Evolutionary conservation across 2,888 invertebrate species (phyloP).

Genomic region (Cenopis cana): DNA sequence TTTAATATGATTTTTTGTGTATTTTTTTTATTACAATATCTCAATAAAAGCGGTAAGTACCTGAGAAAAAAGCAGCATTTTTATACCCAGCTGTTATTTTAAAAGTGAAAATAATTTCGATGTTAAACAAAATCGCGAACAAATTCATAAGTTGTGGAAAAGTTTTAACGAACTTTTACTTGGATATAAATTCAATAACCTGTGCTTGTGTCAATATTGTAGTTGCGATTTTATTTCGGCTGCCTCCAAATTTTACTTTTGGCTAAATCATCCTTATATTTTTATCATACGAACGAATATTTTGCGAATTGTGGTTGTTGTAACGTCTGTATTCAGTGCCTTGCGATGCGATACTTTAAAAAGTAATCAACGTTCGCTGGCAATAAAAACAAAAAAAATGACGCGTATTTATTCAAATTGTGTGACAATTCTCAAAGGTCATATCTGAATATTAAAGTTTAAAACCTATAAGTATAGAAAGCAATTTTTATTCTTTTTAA

Average conservation of each 20-base stretch:
- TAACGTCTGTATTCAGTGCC: not conserved
- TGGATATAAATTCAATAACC: constrained; percentile 53
- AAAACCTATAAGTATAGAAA: too few species aligned
- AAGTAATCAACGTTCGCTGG: not conserved
- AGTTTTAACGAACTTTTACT: constrained; percentile 72
- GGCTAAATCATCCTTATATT: not conserved
- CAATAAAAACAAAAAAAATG: too few species aligned
- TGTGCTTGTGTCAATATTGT: constrained; percentile 46
- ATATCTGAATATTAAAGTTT: too few species aligned
- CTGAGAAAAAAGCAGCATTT: constrained; percentile 7
- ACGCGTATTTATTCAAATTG: too few species aligned
- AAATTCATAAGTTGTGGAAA: constrained; percentile 50
- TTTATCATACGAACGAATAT: not conserved
- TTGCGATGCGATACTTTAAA: not conserved
- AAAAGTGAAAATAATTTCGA: constrained; percentile 31
- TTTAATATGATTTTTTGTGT: too few species aligned
- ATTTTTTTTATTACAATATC: too few species aligned
- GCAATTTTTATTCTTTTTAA: too few species aligned
- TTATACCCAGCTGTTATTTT: constrained; percentile 5
- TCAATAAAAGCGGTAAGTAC: too few species aligned
- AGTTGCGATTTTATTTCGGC: constrained; percentile 30
- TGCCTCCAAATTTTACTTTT: constrained; percentile 16
- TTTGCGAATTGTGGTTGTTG: not conserved
- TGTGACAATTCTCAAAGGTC: too few species aligned
- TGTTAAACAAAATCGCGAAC: constrained; percentile 42